phyloP scores from a whole-genome alignment of 2,797 vertebrate species.

The Centropyge bicolor region DNA sequence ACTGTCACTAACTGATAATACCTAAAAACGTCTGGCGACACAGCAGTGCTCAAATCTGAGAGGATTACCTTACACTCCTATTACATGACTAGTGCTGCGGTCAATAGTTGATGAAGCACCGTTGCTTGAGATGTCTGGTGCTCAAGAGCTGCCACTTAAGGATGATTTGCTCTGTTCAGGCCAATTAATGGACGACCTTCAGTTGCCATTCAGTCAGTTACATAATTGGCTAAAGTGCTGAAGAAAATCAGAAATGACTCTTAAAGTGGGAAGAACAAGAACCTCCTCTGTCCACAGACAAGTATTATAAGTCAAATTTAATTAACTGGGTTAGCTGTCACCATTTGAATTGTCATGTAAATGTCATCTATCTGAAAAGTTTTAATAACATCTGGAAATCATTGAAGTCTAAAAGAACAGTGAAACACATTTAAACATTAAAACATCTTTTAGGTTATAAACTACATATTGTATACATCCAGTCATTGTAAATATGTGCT shows the following conservation, averaged over 20 bases:
- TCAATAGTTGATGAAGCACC: conserved; percentile 37
- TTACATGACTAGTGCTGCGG: not conserved
- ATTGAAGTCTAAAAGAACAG: not conserved
- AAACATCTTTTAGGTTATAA: not conserved
- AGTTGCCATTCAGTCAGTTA: conserved; percentile 23
- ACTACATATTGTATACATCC: not conserved
- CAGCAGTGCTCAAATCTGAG: not conserved
- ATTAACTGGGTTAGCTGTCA: not conserved
- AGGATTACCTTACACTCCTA: not conserved
- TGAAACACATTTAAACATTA: not conserved
- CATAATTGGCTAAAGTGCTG: conserved; percentile 4
- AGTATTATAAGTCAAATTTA: not conserved
- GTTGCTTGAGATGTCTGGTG: conserved; percentile 19
- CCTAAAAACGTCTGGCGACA: not conserved
- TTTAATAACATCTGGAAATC: conserved; percentile 4
- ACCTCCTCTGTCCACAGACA: not conserved
- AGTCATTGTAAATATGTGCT: not conserved
- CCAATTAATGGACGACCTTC: conserved; percentile 48
- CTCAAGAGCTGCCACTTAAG: conserved; percentile 37
- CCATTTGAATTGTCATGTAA: not conserved
- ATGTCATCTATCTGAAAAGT: not conserved
- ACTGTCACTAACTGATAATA: conserved; percentile 2
- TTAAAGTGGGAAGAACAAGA: conserved; percentile 3
- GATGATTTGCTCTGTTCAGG: conserved; percentile 40
- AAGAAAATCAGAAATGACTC: not conserved